phyloP scores from a whole-genome alignment of 2,797 vertebrate genomes.

The Dicrostonyx torquatus region DNA sequence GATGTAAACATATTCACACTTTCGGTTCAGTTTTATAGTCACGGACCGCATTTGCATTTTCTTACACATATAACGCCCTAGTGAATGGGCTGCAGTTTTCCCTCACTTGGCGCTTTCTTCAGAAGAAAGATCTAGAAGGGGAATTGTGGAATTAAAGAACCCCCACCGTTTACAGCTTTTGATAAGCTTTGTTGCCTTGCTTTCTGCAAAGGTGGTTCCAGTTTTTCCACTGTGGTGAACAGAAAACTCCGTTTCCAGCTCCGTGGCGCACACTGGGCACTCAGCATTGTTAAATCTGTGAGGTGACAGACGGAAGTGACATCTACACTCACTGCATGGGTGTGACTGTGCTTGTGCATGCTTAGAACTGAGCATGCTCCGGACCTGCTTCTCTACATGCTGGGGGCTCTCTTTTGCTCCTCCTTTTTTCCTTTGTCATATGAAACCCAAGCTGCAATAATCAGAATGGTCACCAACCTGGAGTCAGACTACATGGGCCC shows the following conservation, averaged over 20 bases:
- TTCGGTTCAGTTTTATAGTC: constrained; percentile 7
- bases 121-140: constrained; percentile 43
- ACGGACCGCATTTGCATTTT: background rate
- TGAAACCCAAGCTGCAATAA: background rate
- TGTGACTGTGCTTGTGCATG: background rate
- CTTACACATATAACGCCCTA: background rate
- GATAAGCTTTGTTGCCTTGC: background rate
- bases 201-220: background rate
- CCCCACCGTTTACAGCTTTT: background rate
- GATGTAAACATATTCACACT: no score
- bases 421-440: background rate
- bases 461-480: background rate
- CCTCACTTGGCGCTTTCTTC: constrained; percentile 33
- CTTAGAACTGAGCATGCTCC: background rate
- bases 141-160: background rate
- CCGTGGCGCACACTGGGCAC: background rate
- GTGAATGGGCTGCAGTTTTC: background rate
- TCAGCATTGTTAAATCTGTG: background rate
- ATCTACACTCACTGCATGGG: background rate
- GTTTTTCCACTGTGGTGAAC: background rate
- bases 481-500: background rate
- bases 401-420: background rate
- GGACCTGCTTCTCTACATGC: constrained; percentile 14
- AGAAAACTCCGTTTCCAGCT: background rate
- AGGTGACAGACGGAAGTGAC: background rate